Conservation (phyloP, 2,113 vertebrate genomes). For the Cheirogaleus medius region DNA sequence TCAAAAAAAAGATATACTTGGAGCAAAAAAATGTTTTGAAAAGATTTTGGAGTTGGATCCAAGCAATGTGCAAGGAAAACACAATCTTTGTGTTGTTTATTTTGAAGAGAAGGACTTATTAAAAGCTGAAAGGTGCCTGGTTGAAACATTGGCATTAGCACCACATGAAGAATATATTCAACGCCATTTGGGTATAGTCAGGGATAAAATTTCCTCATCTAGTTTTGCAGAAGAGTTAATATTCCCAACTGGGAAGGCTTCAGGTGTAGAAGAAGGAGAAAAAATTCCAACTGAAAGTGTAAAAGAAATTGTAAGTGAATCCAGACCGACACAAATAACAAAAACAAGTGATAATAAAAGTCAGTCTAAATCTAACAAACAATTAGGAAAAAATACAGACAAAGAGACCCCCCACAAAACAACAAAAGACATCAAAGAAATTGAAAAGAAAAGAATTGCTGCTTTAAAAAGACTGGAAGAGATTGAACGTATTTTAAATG, state of each 20-base stretch:
- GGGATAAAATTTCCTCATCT: conserved; percentile 93
- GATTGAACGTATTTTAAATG: conserved; percentile 98
- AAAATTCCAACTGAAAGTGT: conserved; percentile 74
- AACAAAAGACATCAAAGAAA: conserved; percentile 95
- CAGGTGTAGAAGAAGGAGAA: conserved; percentile 71
- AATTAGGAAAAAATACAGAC: conserved; percentile 83
- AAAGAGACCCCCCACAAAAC: conserved; percentile 91
- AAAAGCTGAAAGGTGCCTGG: conserved; percentile 93
- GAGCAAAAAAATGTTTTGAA: conserved; percentile 95
- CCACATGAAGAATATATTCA: conserved; percentile 97
- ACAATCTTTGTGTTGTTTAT: conserved; percentile 98
- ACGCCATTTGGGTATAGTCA: conserved; percentile 95
- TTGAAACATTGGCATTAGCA: conserved; percentile 93
- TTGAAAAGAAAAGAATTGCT: conserved; percentile 96
- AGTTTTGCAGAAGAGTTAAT: conserved; percentile 83
- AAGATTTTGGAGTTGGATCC: conserved; percentile 94
- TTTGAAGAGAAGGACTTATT: conserved; percentile 96
- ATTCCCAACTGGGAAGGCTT: conserved; percentile 73
- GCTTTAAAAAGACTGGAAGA: conserved; percentile 98
- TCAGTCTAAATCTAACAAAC: conserved; percentile 83
- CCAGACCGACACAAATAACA: conserved; percentile 82
- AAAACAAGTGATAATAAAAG: conserved; percentile 74
- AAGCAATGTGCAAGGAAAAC: conserved; percentile 96
- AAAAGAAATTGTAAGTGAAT: conserved; percentile 85
- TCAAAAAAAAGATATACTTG: conserved; percentile 95